Base-by-base conservation (phyloP, 1,140 invertebrate genomes). In the Archivesica marissinica region DNA sequence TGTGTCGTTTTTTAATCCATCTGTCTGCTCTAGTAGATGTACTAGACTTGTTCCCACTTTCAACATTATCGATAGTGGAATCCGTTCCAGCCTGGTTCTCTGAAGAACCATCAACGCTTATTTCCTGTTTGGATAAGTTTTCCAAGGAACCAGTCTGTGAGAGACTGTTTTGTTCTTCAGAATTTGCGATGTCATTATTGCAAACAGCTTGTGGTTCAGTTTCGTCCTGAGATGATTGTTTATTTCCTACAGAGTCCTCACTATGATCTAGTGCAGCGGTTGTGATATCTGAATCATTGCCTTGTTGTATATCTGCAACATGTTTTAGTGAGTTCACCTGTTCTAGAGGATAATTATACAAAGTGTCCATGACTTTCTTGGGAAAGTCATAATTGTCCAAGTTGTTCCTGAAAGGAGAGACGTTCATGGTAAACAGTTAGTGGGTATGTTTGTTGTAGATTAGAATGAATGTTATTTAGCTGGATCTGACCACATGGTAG, bases 351-450 rank as follows among this genome's bases (percentile, higher is more conserved):
- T 44, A 85, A 50, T 78, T 56, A 39, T 77, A 68, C 30, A 85
- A 44, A 35, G 72, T 70, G 47, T 68, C 47, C 74, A 85, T 77
- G 28, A 85, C 41, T 50, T 85, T 61, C 20, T 39, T 38, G 20
- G 82, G 23, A 66, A 85, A 85, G n/a, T 75, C 74, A 76, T 50
- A 85, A 28, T 47, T 59, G 23, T 84, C 56, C 23, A 84, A 50
- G 20, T 20, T 39, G 66, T 11, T 7, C 30, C 79, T 81, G 79
- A 9, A 70, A 72, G 28, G 11, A 47, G 20, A 66, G 50, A 20
- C 23, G n/a, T n/a, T n/a, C n/a, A n/a, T n/a, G n/a, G n/a, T n/a
- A n/a, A n/a, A n/a, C n/a, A n/a, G n/a, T n/a, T n/a, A n/a, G n/a
- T n/a, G n/a, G n/a, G n/a, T n/a, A n/a, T n/a, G n/a, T n/a, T n/a